These are phyloP conservation scores for Hippopotamus amphibius DNA, from an alignment of 2,113 vertebrate species.

Conservation along the genomic window DNA sequence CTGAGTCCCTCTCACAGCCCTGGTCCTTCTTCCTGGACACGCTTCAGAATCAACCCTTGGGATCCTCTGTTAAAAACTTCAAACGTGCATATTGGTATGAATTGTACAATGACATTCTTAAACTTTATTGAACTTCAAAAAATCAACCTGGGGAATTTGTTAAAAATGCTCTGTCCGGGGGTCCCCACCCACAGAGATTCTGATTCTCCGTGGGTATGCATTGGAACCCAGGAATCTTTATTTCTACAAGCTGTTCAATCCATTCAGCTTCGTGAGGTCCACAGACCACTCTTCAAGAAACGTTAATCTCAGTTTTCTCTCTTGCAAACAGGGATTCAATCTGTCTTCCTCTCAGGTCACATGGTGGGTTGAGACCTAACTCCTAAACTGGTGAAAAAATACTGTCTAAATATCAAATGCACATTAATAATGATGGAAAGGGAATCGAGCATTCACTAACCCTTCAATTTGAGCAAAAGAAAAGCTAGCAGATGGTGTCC, in stretches of 20 bases:
- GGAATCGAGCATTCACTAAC: slow-evolving; percentile 46
- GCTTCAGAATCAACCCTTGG: not conserved
- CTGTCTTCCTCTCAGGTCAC: not conserved
- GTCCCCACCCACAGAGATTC: not conserved
- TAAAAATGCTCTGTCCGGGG: not conserved
- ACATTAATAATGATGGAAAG: slow-evolving; percentile 39
- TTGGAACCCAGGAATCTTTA: not conserved
- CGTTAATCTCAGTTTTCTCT: not conserved
- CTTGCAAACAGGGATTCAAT: not conserved
- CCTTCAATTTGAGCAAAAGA: slow-evolving; percentile 58
- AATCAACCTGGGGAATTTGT: not conserved
- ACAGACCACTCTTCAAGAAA: not conserved
- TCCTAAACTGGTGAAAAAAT: not conserved
- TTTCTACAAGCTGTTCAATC: not conserved
- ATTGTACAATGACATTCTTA: slow-evolving; percentile 21
- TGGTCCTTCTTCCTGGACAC: not conserved
- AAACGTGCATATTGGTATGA: not conserved
- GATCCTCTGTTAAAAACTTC: not conserved
- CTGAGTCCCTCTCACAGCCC: not conserved
- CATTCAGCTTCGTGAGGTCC: not conserved
- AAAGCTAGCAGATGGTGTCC: not conserved
- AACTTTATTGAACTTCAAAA: not conserved
- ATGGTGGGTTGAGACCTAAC: not conserved
- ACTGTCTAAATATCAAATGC: not conserved
- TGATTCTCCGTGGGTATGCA: not conserved